phyloP scores from a whole-genome alignment of 2,113 vertebrate species.

The Meles meles region DNA sequence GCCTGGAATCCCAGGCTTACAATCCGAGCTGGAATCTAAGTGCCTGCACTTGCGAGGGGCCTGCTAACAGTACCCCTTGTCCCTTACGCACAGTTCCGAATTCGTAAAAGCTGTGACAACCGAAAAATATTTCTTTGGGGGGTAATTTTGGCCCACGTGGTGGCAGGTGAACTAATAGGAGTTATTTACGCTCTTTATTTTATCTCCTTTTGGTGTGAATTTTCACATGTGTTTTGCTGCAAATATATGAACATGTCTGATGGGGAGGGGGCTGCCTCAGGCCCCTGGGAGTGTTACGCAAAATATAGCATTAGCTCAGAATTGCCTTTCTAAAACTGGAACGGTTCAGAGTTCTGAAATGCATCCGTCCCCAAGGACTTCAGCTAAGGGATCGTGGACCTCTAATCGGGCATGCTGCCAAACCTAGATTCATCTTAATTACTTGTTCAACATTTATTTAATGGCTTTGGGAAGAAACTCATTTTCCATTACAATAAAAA shows the following conservation, averaged over 20 bases:
- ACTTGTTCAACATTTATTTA: slow-evolving; percentile 60
- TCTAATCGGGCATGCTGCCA: neutral
- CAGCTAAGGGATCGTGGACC: slow-evolving; percentile 16
- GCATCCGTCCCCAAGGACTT: slow-evolving; percentile 3
- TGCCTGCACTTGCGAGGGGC: neutral
- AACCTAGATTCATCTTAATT: slow-evolving; percentile 53
- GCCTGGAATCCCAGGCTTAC: neutral
- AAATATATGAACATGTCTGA: neutral
- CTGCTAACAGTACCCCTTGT: neutral
- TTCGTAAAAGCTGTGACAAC: neutral
- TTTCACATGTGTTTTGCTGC: slow-evolving; percentile 24
- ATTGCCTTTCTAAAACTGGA: slow-evolving; percentile 35
- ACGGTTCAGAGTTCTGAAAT: neutral
- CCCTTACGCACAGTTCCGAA: neutral
- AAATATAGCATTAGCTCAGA: neutral
- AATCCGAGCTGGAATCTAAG: neutral
- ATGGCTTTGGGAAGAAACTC: slow-evolving; percentile 32
- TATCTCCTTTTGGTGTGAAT: neutral
- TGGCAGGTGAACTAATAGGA: neutral
- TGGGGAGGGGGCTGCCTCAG: neutral
- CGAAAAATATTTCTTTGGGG: neutral
- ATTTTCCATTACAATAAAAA: slow-evolving; percentile 10
- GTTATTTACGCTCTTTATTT: neutral
- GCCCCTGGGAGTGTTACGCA: neutral
- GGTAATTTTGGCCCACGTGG: neutral